phyloP scores from a whole-genome alignment of 2,888 invertebrate genomes.

The Myopa tessellatipennis region DNA sequence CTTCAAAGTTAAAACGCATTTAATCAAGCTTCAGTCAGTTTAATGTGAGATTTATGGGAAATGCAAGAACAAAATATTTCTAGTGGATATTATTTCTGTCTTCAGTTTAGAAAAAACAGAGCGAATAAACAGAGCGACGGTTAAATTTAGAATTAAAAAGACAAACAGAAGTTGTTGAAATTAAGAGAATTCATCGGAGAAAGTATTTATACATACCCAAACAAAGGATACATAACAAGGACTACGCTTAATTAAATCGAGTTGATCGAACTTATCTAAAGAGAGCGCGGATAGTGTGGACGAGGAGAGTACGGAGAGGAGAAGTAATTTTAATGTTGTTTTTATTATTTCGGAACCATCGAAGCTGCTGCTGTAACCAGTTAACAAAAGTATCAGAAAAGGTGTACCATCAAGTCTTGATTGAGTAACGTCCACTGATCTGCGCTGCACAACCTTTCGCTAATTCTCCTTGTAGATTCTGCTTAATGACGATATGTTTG shows the following conservation, averaged over 20 bases:
- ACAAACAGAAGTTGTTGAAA: background rate
- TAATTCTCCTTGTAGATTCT: background rate
- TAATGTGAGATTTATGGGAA: too few species aligned
- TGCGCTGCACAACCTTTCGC: conserved; percentile 2
- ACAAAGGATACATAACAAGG: background rate
- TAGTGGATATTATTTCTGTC: too few species aligned
- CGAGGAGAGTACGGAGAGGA: too few species aligned
- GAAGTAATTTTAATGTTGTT: background rate
- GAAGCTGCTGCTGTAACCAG: background rate
- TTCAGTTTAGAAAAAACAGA: background rate
- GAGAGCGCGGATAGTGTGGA: too few species aligned
- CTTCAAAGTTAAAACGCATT: too few species aligned
- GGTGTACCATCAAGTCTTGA: conserved; percentile 65
- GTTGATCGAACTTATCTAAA: background rate
- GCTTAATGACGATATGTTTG: too few species aligned
- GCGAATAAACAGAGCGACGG: background rate
- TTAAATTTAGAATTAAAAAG: conserved; percentile 37
- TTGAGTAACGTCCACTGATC: conserved; percentile 62
- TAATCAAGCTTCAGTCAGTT: too few species aligned
- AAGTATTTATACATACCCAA: too few species aligned
- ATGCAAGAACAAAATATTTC: too few species aligned
- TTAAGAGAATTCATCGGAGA: too few species aligned
- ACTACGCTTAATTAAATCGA: background rate
- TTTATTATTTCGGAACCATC: background rate
- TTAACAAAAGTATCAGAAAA: conserved; percentile 41